Evolutionary conservation across 2,888 invertebrate genomes (phyloP).

Genomic region (Notodonta dromedarius): DNA sequence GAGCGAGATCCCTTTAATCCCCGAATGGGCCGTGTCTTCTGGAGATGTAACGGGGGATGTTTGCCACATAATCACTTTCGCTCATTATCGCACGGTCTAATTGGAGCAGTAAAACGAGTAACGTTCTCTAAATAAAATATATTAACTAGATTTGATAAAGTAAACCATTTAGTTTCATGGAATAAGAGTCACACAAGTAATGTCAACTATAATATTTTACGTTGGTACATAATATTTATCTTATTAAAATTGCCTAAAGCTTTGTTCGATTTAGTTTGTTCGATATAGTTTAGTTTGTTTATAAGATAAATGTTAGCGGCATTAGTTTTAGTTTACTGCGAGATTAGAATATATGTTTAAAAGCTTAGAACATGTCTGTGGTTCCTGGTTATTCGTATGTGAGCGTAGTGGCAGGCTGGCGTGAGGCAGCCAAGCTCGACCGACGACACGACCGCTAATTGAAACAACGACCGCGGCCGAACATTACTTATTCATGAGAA

Average conservation of each 20-base stretch:
- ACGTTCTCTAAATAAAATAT: constrained; percentile 18
- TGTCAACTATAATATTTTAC: too few species aligned
- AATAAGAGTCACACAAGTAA: too few species aligned
- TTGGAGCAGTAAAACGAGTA: constrained; percentile 37
- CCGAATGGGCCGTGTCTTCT: constrained; percentile 63
- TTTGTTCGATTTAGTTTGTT: too few species aligned
- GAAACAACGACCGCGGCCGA: constrained; percentile 81
- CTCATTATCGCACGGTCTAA: constrained; percentile 28
- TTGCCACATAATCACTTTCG: constrained; percentile 75
- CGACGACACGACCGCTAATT: constrained; percentile 82
- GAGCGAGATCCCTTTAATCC: constrained; percentile 75
- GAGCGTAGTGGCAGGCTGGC: constrained; percentile 38
- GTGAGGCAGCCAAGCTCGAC: constrained; percentile 65
- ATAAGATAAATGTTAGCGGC: too few species aligned
- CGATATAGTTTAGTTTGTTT: too few species aligned
- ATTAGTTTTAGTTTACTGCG: too few species aligned
- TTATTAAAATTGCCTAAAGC: too few species aligned
- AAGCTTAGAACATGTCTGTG: constrained; percentile 11
- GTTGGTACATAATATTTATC: too few species aligned
- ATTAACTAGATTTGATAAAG: not conserved
- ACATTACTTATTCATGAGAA: constrained; percentile 83
- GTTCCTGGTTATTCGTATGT: constrained; percentile 34
- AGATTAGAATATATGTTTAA: not conserved
- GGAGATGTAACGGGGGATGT: constrained; percentile 68
- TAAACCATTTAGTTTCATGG: too few species aligned